phyloP scores from a whole-genome alignment of 2,113 vertebrate species.

The Actenoides lindsayi region DNA sequence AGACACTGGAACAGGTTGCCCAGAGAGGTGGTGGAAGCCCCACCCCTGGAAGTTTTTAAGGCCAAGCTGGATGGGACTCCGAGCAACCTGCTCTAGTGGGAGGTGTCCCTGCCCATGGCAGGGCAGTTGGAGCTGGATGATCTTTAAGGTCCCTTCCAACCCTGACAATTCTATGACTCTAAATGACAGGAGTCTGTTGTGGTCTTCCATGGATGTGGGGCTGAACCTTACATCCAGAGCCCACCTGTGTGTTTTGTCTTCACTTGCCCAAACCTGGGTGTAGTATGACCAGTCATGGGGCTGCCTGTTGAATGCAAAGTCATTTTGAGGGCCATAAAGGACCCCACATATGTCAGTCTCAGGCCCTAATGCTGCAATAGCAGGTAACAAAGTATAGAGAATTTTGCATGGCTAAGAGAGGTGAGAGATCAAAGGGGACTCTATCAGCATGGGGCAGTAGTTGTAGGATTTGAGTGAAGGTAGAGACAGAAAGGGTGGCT shows the following conservation, averaged over 20 bases:
- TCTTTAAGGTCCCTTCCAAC: no score
- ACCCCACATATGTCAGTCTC: background rate
- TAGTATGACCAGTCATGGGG: background rate
- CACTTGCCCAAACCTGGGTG: background rate
- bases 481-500: background rate
- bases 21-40: no score
- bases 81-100: no score
- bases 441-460: background rate
- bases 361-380: background rate
- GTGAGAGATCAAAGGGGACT: background rate
- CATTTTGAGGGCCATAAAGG: background rate
- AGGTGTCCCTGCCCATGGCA: no score
- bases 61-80: no score
- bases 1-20: no score
- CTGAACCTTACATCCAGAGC: background rate
- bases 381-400: background rate
- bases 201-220: background rate
- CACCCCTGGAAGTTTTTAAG: no score
- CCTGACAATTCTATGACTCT: no score
- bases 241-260: accelerated
- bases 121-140: no score
- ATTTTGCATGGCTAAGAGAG: background rate
- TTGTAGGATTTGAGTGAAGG: background rate
- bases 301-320: background rate
- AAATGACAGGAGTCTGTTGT: background rate